Percentiles rank a stretch among this genome's conserved stretches.
These are phyloP conservation scores for Toxotes lorentzi DNA, from an alignment of 2,797 vertebrate species.

Conservation along the genomic window DNA sequence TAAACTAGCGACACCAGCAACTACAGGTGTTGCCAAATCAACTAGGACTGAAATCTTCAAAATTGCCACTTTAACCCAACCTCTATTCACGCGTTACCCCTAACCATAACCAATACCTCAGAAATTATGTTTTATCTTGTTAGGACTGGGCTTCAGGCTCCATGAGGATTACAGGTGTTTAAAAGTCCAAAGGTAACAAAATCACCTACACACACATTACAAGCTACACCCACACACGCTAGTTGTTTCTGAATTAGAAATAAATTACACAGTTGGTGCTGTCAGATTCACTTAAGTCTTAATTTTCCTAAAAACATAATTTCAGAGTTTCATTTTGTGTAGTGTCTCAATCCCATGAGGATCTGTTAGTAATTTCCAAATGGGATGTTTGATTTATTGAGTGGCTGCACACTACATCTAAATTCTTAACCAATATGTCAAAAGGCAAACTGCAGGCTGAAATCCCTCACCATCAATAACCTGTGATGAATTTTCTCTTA, in stretches of 20 bases:
- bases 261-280: constrained; percentile 16
- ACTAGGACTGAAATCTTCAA: too few species aligned
- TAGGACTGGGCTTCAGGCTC: too few species aligned
- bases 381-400: constrained; percentile 22
- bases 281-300: constrained; percentile 16
- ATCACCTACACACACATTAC: neutral
- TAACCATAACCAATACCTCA: too few species aligned
- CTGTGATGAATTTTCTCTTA: constrained; percentile 15
- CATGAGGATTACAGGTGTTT: too few species aligned
- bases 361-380: neutral
- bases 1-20: too few species aligned
- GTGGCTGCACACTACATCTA: neutral
- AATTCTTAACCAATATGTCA: constrained; percentile 27
- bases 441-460: constrained; percentile 7
- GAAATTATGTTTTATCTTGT: too few species aligned
- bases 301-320: neutral
- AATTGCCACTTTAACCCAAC: too few species aligned
- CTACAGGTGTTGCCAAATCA: too few species aligned
- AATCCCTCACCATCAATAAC: constrained; percentile 38
- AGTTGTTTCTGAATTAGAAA: constrained; percentile 27
- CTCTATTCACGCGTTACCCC: too few species aligned
- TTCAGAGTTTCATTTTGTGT: neutral
- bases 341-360: neutral
- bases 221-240: neutral
- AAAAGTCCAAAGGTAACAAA: too few species aligned